Evolutionary conservation across 2,797 vertebrate species (phyloP).

Genomic region (Malacoctenus gilli): DNA sequence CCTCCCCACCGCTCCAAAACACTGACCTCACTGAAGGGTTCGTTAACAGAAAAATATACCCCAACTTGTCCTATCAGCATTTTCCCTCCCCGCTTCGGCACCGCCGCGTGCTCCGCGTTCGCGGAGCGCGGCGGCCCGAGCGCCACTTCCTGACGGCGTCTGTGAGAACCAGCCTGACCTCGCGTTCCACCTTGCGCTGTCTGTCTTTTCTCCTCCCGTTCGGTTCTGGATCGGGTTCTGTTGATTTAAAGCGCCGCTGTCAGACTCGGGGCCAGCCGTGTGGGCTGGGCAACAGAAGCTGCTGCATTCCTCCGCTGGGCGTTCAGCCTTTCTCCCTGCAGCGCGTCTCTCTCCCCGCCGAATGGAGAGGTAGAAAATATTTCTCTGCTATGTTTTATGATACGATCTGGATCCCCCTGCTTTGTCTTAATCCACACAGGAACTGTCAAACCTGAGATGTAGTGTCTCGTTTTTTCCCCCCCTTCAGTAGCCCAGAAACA

Average conservation of each 20-base stretch:
- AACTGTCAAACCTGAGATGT: slow-evolving; percentile 1
- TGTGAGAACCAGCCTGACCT: slow-evolving; percentile 60
- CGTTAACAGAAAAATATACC: slow-evolving; percentile 49
- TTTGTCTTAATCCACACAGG: neutral
- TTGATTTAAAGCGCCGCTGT: slow-evolving; percentile 69
- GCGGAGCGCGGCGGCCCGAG: too few relatives aligned
- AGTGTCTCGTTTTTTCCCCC: neutral
- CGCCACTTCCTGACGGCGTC: slow-evolving; percentile 45
- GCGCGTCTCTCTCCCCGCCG: slow-evolving; percentile 44
- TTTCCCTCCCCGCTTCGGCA: slow-evolving; percentile 7
- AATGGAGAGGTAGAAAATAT: slow-evolving; percentile 41
- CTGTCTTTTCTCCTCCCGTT: slow-evolving; percentile 56
- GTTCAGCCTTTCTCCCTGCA: slow-evolving; percentile 54
- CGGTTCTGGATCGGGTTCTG: slow-evolving; percentile 70
- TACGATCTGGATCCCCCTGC: slow-evolving; percentile 5
- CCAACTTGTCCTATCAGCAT: slow-evolving; percentile 53
- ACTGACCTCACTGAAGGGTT: slow-evolving; percentile 48
- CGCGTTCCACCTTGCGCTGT: slow-evolving; percentile 52
- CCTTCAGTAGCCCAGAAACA: neutral
- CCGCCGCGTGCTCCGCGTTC: too few relatives aligned
- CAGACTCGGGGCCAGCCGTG: slow-evolving; percentile 53
- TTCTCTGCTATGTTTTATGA: slow-evolving; percentile 24
- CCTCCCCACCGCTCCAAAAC: slow-evolving; percentile 29
- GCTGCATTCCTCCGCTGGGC: slow-evolving; percentile 76
- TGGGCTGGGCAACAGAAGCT: slow-evolving; percentile 68